Evolutionary conservation across 37 sponge, comb jelly and placozoan species (phyloP), one percentile per base, ranked within the genome.

Genomic region (Cladorhizidae sp.): DNA sequence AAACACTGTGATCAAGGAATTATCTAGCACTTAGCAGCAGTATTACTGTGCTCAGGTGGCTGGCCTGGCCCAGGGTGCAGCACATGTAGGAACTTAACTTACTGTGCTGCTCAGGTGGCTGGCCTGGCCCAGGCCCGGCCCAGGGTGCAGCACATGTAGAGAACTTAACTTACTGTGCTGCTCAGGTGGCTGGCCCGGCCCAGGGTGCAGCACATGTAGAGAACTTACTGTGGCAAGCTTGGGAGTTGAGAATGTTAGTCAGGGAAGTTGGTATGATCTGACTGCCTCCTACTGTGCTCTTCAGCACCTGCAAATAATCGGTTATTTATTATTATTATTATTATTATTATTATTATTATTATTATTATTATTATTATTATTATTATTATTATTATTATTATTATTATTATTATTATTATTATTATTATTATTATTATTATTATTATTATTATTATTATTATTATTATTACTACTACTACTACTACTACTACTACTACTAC

Each of bases 191-290:
- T n/a, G n/a, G n/a, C n/a, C n/a, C n/a, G n/a, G n/a, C 11, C 25
- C 41, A 49, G 21, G 52, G 33, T 9, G 2, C 26, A 72, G 7
- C 15, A 45, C 26, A 14, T 8, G 11, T 32, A 39, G 21, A 1
- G 2, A 21, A 26, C 55, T 40, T 84, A 93, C 95, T 86, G 62
- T 94, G 95, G 57, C 95, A 94, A 28, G 97, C 94, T 59, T 85
- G 86, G 9, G 92, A 88, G 61, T 86, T 75, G 35, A 97, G 87
- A 20, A 87, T 76, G 57, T 82, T 68, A n/a, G 62, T 42, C 28
- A 93, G 52, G 29, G 82, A 32, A 17, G 56, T 28, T 52, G 93
- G 93, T 1, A 82, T 52, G 18, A 57, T 73, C 15, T 54, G 23
- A 12, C 64, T 41, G 2, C 79, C 83, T 23, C 87, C 88, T 35